Evolutionary conservation across 2,888 invertebrate genomes (phyloP).

Genomic region (Cynaeus angustus): DNA sequence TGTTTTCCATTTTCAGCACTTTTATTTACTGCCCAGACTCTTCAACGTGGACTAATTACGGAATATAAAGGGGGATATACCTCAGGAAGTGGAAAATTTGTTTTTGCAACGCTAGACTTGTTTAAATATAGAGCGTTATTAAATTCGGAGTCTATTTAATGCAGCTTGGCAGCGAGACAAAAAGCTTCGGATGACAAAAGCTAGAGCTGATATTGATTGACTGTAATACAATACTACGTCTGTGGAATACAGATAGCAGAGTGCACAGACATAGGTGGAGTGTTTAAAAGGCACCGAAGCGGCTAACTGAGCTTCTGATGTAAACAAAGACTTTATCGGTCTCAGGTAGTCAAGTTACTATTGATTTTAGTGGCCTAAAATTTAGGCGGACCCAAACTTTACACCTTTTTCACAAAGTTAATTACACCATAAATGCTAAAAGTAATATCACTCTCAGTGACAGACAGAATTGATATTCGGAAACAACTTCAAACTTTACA

Average conservation of each 20-base stretch:
- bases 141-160: constrained; percentile 62
- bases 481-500: too few species aligned
- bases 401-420: background rate
- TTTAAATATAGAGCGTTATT: constrained; percentile 55
- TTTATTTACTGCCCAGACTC: constrained; percentile 49
- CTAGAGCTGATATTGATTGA: constrained; percentile 55
- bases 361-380: constrained; percentile 15
- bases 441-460: too few species aligned
- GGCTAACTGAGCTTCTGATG: constrained; percentile 55
- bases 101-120: constrained; percentile 18
- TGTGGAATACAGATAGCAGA: constrained; percentile 53
- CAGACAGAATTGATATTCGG: too few species aligned
- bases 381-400: background rate
- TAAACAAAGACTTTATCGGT: constrained; percentile 56
- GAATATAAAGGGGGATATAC: constrained; percentile 47
- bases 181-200: constrained; percentile 60
- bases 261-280: constrained; percentile 56
- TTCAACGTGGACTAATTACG: constrained; percentile 57
- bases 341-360: constrained; percentile 34
- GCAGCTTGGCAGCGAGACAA: constrained; percentile 62
- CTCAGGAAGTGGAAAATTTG: constrained; percentile 34
- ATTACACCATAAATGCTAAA: too few species aligned
- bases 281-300: constrained; percentile 59
- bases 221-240: constrained; percentile 55
- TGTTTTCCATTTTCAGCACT: constrained; percentile 66